Evolutionary conservation across 2,888 invertebrate genomes (phyloP), one percentile per base, ranked within the genome.

Genomic region (Mythimna loreyi): DNA sequence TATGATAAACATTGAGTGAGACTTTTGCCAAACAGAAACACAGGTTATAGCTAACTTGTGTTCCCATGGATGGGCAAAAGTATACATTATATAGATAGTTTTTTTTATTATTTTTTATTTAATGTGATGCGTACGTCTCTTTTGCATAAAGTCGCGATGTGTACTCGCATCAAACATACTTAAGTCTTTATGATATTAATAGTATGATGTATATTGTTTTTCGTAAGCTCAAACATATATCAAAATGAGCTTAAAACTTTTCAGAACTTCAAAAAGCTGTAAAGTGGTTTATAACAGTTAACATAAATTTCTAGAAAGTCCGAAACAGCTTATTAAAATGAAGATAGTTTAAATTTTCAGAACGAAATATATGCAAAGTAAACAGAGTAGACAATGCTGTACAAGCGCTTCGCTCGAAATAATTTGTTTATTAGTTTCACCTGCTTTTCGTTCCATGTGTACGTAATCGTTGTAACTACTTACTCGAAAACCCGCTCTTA

Each of bases 311-410:
- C 1, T 5, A 52, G 43, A 6, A 47, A 47, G 23, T 61, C 45
- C 8, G 25, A 23, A 45, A 61, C 45, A 53, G 53, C 62, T 70
- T 53, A 69, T 53, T 59, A 53, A 23, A 72, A 60, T 36, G 45
- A 60, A 45, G 25, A 6, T 33, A 21, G 33, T 23, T 47, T 6
- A 23, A 30, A 53, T 16, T 69, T 45, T 30, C 1, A 1, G 2
- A 30, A 28, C 43, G 7, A 45, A 70, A 52, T 58, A 40, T 56
- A 19, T 50, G 49, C 21, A 43, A 69, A 68, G 69, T 36, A 21
- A 25, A 21, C 4, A 25, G 19, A 21, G 33, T 45, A 47, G 9
- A 53, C 19, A 57, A 16, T 11, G 25, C 13, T 1, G 61, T 13
- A 30, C 16, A 30, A 67, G 25, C 25, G 9, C 21, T 33, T 25